Conservation (phyloP, 2,113 vertebrate species). For the Leptocoma aspasia region DNA sequence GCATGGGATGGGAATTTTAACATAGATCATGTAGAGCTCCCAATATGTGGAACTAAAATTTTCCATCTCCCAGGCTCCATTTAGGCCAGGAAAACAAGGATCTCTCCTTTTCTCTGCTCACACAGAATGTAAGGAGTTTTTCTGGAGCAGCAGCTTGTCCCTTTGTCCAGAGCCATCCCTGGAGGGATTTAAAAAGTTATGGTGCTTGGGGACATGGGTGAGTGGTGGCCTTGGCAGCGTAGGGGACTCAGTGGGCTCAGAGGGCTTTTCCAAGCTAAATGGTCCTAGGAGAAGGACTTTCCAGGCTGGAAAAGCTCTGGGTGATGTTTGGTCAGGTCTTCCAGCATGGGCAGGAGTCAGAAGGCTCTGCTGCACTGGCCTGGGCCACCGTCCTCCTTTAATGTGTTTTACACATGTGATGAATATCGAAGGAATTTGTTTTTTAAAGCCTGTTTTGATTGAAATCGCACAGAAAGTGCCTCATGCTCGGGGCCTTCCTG, state of each 20-base stretch:
- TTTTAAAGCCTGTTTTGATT: slow-evolving; percentile 63
- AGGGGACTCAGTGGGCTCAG: not conserved
- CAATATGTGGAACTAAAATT: not conserved
- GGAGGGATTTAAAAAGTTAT: not conserved
- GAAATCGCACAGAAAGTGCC: slow-evolving; percentile 20
- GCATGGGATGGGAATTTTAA: not conserved
- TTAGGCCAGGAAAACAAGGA: not conserved
- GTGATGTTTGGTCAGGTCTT: not conserved
- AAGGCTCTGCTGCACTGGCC: not conserved
- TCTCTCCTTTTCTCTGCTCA: not conserved
- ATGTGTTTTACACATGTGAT: slow-evolving; percentile 48
- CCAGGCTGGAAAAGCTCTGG: not conserved
- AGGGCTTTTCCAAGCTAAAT: not conserved
- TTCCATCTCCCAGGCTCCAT: not conserved
- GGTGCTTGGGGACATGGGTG: not conserved
- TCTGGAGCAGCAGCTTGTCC: not conserved
- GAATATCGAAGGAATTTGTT: slow-evolving; percentile 48
- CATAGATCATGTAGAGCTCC: not conserved
- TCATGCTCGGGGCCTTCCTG: slow-evolving; percentile 50
- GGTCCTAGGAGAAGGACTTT: not conserved
- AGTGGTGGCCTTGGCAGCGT: not conserved
- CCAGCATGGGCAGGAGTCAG: not conserved
- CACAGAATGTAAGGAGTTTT: accelerated
- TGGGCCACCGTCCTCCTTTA: not conserved
- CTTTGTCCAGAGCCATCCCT: not conserved